phyloP scores from a whole-genome alignment of 2,888 invertebrate genomes.

The Athalia cordata region DNA sequence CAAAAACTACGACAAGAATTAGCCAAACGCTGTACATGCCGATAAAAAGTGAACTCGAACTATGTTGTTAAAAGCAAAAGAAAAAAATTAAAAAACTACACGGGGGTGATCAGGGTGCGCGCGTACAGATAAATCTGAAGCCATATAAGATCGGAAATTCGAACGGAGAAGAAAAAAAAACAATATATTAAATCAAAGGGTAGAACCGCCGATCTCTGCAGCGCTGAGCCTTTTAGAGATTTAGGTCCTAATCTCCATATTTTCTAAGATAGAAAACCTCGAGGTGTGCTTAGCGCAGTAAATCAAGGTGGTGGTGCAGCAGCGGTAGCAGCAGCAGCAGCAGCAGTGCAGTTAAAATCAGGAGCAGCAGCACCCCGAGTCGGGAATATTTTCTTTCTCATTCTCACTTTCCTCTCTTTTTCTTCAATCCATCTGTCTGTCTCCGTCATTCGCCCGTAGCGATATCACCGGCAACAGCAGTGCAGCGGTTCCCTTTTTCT shows the following conservation, averaged over 20 bases:
- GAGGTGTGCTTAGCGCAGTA: constrained; percentile 45
- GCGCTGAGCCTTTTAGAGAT: constrained; percentile 16
- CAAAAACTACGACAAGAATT: no score
- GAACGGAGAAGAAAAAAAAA: no score
- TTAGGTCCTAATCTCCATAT: constrained; percentile 46
- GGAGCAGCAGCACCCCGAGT: neutral
- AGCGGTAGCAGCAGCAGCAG: neutral
- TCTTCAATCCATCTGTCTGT: neutral
- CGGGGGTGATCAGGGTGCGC: no score
- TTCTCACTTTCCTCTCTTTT: neutral
- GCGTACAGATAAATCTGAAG: no score
- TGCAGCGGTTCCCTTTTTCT: no score
- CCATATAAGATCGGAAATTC: no score
- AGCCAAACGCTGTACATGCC: no score
- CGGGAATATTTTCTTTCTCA: neutral
- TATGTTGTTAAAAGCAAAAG: no score
- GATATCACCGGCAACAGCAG: constrained; percentile 1
- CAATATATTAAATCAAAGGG: constrained; percentile 26
- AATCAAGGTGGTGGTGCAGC: constrained; percentile 46
- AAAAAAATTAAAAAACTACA: no score
- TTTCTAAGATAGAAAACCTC: constrained; percentile 46
- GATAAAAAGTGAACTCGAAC: no score
- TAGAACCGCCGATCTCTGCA: neutral
- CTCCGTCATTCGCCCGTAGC: neutral
- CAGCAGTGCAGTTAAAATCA: no score